Evolutionary conservation across 2,888 invertebrate genomes (phyloP), one percentile per base, ranked within the genome.

Genomic region (Pseudanteris insignis): DNA sequence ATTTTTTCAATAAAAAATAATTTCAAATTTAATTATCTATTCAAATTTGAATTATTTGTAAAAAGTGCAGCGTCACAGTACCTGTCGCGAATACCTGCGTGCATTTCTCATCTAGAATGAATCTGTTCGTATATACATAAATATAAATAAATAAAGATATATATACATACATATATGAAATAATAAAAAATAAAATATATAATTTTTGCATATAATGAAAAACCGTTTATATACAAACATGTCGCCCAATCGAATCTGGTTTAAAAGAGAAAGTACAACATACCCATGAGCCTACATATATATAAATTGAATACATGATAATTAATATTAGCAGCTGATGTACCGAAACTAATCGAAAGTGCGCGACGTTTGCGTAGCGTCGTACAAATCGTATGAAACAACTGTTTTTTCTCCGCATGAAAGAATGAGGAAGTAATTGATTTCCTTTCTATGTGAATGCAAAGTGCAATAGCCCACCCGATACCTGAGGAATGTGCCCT

Each of bases 271-370:
- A 18, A 62, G 67, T 69, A 67, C 66, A 69, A 67, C 59, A 63
- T 63, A 59, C 64, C 67, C 63, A 63, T 57, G 66, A 67, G 65
- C 60, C 63, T 67, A 63, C 61, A 64, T 59, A 61, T 59, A 61
- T 57, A 62, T 62, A 62, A 65, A 66, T 64, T 57, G 58, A 64
- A 63, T 63, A 61, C 34, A 63, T 46, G 28, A 61, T 58, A 61
- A 64, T 64, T 64, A 57, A 63, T 63, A 66, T 54, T 54, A 55
- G 61, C 61, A 61, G 46, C 54, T 55, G 46, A 61, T 18, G 55
- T 61, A 61, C 61, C 61, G 54, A 44, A 61, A n/a, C n/a, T n/a
- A n/a, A n/a, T n/a, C n/a, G n/a, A n/a, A n/a, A n/a, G n/a, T n/a
- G n/a, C n/a, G n/a, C n/a, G n/a, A n/a, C n/a, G n/a, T n/a, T n/a